A percentile compares a stretch with the other conserved stretches of the same genome.
Conservation (phyloP, 2,888 invertebrate genomes). For the Galeopsomyia nigrocyanea region DNA sequence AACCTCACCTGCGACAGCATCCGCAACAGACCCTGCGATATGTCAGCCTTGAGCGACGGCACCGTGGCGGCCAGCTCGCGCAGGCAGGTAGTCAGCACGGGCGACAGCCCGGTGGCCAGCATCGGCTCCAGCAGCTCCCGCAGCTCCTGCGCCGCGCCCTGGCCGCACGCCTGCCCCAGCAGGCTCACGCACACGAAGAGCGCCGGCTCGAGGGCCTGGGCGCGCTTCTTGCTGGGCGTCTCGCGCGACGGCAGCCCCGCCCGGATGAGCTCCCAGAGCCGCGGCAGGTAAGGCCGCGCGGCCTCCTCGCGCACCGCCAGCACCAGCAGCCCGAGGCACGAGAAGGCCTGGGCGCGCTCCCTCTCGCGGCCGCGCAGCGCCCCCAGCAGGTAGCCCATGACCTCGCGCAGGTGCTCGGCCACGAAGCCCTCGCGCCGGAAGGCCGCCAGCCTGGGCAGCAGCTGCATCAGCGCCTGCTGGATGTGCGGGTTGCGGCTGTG, state of each 20-base stretch:
- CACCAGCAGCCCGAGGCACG: constrained; percentile 90
- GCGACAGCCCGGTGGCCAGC: constrained; percentile 92
- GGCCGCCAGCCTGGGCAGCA: constrained; percentile 94
- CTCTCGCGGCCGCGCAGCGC: constrained; percentile 82
- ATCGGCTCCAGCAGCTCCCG: constrained; percentile 90
- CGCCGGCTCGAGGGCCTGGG: constrained; percentile 81
- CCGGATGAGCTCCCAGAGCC: constrained; percentile 88
- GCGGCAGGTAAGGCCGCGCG: constrained; percentile 79
- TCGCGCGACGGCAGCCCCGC: constrained; percentile 84
- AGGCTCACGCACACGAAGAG: constrained; percentile 95
- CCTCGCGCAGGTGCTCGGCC: constrained; percentile 79
- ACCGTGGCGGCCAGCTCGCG: constrained; percentile 91
- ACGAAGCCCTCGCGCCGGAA: constrained; percentile 88
- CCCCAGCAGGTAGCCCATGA: constrained; percentile 82
- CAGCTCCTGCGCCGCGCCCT: constrained; percentile 82
- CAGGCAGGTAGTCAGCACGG: constrained; percentile 90
- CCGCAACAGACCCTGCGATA: constrained; percentile 92
- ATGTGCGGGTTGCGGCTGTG: constrained; percentile 83
- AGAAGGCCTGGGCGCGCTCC: constrained; percentile 89
- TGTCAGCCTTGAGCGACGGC: constrained; percentile 88
- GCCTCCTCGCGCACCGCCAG: constrained; percentile 89
- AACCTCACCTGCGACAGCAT: constrained; percentile 85
- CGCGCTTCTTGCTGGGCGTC: constrained; percentile 81
- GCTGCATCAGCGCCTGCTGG: constrained; percentile 87
- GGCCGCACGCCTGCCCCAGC: constrained; percentile 88